phyloP scores from a whole-genome alignment of 2,113 vertebrate genomes.

The Theristicus caerulescens region DNA sequence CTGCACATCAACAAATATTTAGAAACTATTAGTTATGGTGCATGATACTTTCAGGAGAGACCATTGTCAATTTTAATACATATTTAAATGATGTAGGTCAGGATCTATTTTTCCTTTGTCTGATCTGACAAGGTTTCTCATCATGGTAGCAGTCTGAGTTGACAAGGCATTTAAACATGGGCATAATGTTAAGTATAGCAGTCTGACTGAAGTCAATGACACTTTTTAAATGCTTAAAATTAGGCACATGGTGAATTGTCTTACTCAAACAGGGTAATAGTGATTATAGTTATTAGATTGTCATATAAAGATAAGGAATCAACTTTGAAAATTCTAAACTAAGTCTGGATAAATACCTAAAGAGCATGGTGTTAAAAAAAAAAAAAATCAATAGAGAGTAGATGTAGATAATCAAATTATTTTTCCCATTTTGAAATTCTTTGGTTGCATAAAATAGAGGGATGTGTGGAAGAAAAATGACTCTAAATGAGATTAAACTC shows the following conservation, averaged over 20 bases:
- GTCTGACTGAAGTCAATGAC: not conserved
- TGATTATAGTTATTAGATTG: not conserved
- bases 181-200: not conserved
- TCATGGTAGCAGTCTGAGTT: not conserved
- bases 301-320: not conserved
- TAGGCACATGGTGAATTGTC: not conserved
- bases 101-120: not conserved
- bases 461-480: not conserved
- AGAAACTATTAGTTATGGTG: not conserved
- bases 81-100: not conserved
- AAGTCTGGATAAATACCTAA: not conserved
- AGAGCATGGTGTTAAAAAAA: not conserved
- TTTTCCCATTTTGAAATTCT: not conserved
- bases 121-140: not conserved
- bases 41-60: not conserved
- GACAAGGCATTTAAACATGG: not conserved
- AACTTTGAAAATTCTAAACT: not conserved
- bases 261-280: not conserved
- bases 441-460: not conserved
- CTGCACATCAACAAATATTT: not conserved
- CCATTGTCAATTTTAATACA: not conserved
- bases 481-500: not conserved
- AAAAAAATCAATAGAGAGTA: not conserved
- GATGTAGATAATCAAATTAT: not conserved
- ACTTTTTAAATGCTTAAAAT: not conserved